Conservation (phyloP, 2,888 invertebrate species). For the Podabrus alpinus region DNA sequence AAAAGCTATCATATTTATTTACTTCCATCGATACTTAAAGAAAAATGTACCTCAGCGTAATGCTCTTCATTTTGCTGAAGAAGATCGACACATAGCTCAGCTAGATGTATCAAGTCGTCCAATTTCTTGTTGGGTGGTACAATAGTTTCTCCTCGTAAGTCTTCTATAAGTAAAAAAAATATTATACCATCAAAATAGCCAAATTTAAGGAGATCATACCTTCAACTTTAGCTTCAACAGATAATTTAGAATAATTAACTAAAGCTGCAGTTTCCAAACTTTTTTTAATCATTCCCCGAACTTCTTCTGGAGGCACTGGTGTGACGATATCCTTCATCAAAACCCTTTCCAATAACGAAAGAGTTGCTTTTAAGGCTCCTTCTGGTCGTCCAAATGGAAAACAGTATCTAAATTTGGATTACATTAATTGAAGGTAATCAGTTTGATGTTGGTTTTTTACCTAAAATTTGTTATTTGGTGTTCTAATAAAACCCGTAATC, state of each 20-base stretch:
- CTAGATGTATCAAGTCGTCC: conserved; percentile 95
- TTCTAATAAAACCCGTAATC: conserved; percentile 88
- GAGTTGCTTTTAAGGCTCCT: conserved; percentile 94
- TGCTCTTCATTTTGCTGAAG: conserved; percentile 99
- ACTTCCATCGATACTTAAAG: not conserved
- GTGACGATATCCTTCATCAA: conserved; percentile 99
- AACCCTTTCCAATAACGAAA: conserved; percentile 94
- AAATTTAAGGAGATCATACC: conserved; percentile 61
- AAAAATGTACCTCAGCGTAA: conserved; percentile 92
- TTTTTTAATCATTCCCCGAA: conserved; percentile 93
- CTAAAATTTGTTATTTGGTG: conserved; percentile 99
- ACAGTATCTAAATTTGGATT: conserved; percentile 71
- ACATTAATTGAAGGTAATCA: not conserved
- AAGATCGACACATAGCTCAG: conserved; percentile 97
- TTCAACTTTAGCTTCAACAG: conserved; percentile 97
- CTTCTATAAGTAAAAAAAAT: conserved; percentile 61
- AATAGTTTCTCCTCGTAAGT: conserved; percentile 79
- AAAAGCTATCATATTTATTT: not conserved
- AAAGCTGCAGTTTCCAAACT: conserved; percentile 97
- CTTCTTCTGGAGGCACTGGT: conserved; percentile 94
- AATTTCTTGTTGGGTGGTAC: conserved; percentile 87
- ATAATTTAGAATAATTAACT: conserved; percentile 94
- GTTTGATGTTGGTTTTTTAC: conserved; percentile 53
- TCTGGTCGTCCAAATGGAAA: conserved; percentile 99
- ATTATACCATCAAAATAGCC: not conserved